A percentile compares a stretch with the other conserved stretches of the same genome.
These are phyloP conservation scores for Amitus sp. DNA, from an alignment of 2,888 invertebrate species.

Conservation along the genomic window DNA sequence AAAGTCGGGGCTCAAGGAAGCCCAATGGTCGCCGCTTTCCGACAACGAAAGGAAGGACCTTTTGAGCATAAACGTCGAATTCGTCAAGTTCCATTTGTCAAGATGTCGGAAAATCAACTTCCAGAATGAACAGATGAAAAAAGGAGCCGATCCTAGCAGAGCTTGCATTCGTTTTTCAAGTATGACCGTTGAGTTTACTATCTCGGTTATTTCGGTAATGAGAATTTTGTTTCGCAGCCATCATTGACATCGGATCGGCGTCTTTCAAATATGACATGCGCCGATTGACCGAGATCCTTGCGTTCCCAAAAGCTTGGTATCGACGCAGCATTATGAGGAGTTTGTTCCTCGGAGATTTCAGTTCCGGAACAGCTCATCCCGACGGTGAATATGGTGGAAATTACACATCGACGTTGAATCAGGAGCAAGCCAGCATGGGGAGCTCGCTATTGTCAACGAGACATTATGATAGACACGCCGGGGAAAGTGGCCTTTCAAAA, in stretches of 20 bases:
- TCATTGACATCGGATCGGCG: slow-evolving; percentile 94
- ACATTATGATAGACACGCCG: slow-evolving; percentile 54
- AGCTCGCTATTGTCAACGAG: slow-evolving; percentile 55
- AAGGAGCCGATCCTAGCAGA: slow-evolving; percentile 75
- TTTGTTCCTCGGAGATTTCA: slow-evolving; percentile 93
- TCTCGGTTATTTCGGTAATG: too few relatives aligned
- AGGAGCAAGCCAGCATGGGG: slow-evolving; percentile 60
- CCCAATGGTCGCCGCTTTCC: slow-evolving; percentile 87
- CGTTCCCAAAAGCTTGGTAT: slow-evolving; percentile 99
- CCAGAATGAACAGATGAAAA: slow-evolving; percentile 67
- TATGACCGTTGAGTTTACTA: too few relatives aligned
- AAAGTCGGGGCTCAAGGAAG: slow-evolving; percentile 81
- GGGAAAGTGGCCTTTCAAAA: slow-evolving; percentile 53
- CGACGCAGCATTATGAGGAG: slow-evolving; percentile 90
- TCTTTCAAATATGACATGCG: slow-evolving; percentile 99
- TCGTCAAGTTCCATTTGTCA: slow-evolving; percentile 94
- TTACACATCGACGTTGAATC: slow-evolving; percentile 48
- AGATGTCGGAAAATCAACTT: slow-evolving; percentile 90
- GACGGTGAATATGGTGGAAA: slow-evolving; percentile 60
- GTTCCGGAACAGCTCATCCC: slow-evolving; percentile 67
- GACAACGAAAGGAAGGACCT: slow-evolving; percentile 95
- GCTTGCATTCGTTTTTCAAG: slow-evolving; percentile 94
- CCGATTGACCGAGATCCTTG: slow-evolving; percentile 93
- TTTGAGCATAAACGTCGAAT: slow-evolving; percentile 94
- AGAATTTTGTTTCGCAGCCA: slow-evolving; percentile 76